Conservation (phyloP, 2,888 invertebrate species). For the Drosophila formosana region DNA sequence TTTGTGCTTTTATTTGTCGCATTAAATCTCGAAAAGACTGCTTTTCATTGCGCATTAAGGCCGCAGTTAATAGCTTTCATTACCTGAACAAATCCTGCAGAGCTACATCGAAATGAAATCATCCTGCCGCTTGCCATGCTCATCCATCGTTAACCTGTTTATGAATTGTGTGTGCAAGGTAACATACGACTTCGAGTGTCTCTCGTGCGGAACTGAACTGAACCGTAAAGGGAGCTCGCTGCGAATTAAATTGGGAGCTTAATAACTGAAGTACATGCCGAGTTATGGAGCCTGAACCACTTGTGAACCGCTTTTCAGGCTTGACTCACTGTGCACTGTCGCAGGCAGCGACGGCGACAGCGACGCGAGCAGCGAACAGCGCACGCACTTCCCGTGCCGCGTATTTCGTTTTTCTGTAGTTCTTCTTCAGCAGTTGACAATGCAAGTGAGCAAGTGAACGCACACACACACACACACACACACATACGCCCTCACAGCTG, state of each 20-base stretch:
- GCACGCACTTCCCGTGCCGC: slow-evolving; percentile 54
- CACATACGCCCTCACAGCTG: not conserved
- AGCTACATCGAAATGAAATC: not conserved
- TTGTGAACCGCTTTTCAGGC: slow-evolving; percentile 12
- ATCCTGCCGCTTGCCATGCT: not conserved
- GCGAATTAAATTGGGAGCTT: slow-evolving; percentile 10
- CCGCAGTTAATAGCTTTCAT: not conserved
- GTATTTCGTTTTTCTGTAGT: slow-evolving; percentile 9
- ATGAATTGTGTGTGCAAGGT: slow-evolving; percentile 1
- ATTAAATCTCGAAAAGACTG: not conserved
- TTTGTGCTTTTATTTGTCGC: not conserved
- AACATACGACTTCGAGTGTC: not conserved
- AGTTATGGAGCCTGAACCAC: slow-evolving; percentile 12
- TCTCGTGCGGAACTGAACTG: not conserved
- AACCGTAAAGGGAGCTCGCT: not conserved
- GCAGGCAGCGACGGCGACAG: no score
- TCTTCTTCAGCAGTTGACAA: slow-evolving; percentile 61
- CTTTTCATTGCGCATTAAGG: not conserved
- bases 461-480: not conserved
- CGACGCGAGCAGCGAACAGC: not conserved
- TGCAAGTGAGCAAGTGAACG: slow-evolving; percentile 67
- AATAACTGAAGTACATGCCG: slow-evolving; percentile 4
- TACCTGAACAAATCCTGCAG: not conserved
- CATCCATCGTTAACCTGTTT: slow-evolving; percentile 4
- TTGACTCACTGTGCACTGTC: slow-evolving; percentile 42